phyloP scores from a whole-genome alignment of 2,797 vertebrate species.

The Antrozous pallidus region DNA sequence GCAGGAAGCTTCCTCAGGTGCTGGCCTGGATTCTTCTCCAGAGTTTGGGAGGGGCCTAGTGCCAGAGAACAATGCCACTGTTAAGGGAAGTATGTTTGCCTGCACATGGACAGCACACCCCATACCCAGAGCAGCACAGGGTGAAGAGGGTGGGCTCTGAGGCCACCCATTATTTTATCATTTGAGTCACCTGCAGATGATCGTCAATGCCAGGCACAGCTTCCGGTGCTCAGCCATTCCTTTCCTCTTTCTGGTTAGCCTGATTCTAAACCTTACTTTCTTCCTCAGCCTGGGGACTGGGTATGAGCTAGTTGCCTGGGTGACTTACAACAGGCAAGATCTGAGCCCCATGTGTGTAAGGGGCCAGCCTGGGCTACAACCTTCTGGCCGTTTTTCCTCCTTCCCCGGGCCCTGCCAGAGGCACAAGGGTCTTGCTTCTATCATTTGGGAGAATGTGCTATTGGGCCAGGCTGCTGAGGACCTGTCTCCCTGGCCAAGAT shows the following conservation, averaged over 20 bases:
- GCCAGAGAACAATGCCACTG: background rate
- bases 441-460: background rate
- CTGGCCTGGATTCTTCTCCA: background rate
- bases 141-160: background rate
- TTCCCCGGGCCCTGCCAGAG: background rate
- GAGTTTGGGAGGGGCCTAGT: background rate
- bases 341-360: rapidly evolving
- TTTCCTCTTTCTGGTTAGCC: background rate
- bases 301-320: background rate
- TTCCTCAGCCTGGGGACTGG: background rate
- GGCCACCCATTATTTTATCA: background rate
- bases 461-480: background rate
- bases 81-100: background rate
- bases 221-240: background rate
- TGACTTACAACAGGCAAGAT: rapidly evolving
- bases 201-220: background rate
- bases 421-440: background rate
- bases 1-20: background rate
- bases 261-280: background rate
- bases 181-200: background rate
- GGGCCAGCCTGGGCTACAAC: background rate
- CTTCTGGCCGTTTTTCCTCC: background rate
- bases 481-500: background rate
- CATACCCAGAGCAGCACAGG: background rate
- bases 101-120: background rate